Conservation (phyloP, 1,140 invertebrate species). For the Nephotettix cincticeps region DNA sequence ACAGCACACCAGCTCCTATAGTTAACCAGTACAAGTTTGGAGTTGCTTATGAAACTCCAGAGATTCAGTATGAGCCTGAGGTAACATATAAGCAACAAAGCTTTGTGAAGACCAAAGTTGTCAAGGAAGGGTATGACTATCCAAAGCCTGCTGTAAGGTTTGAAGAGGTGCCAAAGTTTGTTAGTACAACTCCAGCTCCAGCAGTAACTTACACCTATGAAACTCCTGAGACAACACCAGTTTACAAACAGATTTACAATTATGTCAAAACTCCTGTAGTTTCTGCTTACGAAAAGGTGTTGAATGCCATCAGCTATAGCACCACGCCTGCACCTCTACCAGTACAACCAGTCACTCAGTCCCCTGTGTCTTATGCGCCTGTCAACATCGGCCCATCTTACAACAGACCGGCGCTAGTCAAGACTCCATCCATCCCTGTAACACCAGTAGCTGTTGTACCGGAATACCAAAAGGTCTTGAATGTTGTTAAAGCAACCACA, state of each 20-base stretch:
- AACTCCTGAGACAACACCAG: not conserved
- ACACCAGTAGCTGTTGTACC: constrained; percentile 7
- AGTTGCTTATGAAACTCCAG: constrained; percentile 7
- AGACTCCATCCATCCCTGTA: constrained; percentile 10
- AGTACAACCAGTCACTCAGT: constrained; percentile 9
- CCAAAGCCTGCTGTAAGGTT: not conserved
- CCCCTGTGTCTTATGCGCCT: constrained; percentile 11
- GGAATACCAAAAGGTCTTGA: constrained; percentile 20
- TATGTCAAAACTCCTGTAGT: constrained; percentile 26
- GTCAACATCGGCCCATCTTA: constrained; percentile 5
- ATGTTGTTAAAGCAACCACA: constrained; percentile 22
- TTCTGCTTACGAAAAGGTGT: constrained; percentile 25
- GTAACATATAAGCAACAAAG: not conserved
- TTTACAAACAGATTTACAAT: constrained; percentile 23
- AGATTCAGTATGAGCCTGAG: constrained; percentile 15
- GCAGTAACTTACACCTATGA: not conserved
- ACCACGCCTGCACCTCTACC: constrained; percentile 24
- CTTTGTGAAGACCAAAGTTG: not conserved
- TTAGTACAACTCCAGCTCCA: constrained; percentile 11
- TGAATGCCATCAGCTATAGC: constrained; percentile 18
- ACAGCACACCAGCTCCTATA: constrained; percentile 31
- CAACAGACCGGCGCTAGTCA: constrained; percentile 11
- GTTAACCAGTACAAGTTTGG: constrained; percentile 4
- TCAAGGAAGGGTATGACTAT: constrained; percentile 12
- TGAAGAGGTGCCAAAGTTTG: not conserved